Percentiles rank a stretch among this genome's conserved stretches.
Conservation (phyloP, 2,113 vertebrate species). For the Heliornis fulica region DNA sequence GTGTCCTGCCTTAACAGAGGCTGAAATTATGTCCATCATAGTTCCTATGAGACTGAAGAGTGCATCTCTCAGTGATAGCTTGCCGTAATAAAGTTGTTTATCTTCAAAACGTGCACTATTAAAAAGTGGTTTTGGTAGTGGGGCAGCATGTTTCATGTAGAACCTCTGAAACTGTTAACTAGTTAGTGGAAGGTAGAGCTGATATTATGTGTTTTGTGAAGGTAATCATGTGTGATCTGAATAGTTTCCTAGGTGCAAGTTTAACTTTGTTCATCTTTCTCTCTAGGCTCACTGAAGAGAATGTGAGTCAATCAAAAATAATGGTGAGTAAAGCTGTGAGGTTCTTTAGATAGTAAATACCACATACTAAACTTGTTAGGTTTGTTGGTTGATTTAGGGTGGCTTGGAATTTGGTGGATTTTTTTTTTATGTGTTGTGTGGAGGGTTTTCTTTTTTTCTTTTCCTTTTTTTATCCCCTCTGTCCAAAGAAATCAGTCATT, state of each 20-base stretch:
- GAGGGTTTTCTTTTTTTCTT: accelerated
- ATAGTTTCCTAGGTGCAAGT: neutral
- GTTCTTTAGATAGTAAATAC: neutral
- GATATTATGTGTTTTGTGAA: neutral
- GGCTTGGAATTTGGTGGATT: too few species aligned
- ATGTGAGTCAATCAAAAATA: neutral
- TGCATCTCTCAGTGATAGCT: neutral
- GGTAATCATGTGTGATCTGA: neutral
- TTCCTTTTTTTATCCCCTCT: neutral
- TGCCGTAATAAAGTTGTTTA: neutral
- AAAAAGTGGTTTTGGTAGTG: neutral
- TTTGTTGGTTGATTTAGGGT: neutral
- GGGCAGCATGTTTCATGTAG: neutral
- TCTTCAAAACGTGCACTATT: neutral
- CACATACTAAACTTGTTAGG: neutral
- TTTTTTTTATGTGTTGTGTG: too few species aligned
- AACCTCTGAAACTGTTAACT: neutral
- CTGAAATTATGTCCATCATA: neutral
- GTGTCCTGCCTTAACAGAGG: neutral
- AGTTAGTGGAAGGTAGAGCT: neutral
- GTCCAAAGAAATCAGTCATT: neutral
- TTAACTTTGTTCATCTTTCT: neutral
- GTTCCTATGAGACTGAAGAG: neutral
- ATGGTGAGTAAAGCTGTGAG: neutral
- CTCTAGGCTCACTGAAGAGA: neutral